phyloP scores from a whole-genome alignment of 2,797 vertebrate genomes.

The Leontopithecus rosalia region DNA sequence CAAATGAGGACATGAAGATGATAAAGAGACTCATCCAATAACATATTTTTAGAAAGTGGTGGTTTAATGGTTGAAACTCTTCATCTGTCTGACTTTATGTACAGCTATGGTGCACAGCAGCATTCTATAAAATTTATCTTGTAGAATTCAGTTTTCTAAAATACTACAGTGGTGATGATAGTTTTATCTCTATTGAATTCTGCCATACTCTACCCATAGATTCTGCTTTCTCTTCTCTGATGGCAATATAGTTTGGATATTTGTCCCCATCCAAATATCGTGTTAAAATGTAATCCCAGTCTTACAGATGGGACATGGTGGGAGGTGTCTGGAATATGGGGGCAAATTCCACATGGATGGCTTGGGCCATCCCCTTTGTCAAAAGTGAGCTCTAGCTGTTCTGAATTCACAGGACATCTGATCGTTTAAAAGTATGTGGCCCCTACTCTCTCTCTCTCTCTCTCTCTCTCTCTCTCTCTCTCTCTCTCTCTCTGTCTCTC shows the following conservation, averaged over 20 bases:
- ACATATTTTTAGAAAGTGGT: neutral
- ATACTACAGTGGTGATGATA: neutral
- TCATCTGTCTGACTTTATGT: neutral
- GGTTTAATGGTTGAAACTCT: neutral
- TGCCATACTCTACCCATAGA: neutral
- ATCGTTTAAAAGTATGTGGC: neutral
- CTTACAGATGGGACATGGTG: neutral
- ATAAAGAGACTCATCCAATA: neutral
- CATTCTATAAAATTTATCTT: constrained; percentile 25
- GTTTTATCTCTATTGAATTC: neutral
- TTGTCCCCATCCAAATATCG: neutral
- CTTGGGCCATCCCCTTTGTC: neutral
- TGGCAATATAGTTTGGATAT: neutral
- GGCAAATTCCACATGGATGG: neutral
- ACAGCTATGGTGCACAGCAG: neutral
- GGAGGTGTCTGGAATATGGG: neutral
- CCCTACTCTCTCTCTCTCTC: neutral
- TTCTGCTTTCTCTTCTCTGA: neutral
- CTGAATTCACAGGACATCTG: neutral
- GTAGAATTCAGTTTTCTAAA: constrained; percentile 39
- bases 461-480: neutral
- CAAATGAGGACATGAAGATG: neutral
- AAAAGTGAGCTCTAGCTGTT: neutral
- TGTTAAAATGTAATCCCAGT: neutral
- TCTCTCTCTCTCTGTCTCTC: neutral